phyloP scores from a whole-genome alignment of 1,140 invertebrate species.

The Lysiphlebus fabarum region DNA sequence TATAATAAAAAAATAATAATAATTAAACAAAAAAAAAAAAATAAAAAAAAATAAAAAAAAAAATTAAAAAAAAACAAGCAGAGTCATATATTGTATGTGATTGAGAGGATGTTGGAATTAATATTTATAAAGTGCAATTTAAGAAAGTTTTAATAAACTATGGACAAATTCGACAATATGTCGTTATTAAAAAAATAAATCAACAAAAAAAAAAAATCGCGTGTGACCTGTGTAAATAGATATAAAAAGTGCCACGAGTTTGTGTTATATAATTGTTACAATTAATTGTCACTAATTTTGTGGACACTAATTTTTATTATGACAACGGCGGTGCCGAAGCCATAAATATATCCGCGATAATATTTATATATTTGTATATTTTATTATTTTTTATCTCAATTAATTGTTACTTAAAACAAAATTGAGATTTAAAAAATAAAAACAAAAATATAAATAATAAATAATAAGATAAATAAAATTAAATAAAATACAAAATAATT shows the following conservation, averaged over 20 bases:
- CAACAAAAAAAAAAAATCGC: constrained; percentile 4
- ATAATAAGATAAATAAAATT: too few relatives aligned
- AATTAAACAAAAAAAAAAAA: too few relatives aligned
- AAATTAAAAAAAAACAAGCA: background rate
- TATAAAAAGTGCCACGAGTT: constrained; percentile 15
- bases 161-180: constrained; percentile 13
- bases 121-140: constrained; percentile 20
- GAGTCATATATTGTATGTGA: background rate
- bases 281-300: constrained; percentile 7
- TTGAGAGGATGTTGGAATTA: constrained; percentile 1
- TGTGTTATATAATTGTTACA: background rate
- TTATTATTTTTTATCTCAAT: background rate
- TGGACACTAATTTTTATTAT: background rate
- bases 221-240: constrained; percentile 25
- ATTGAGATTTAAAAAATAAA: too few relatives aligned
- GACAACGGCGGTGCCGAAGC: background rate
- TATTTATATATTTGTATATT: constrained; percentile 7
- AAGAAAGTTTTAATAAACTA: background rate
- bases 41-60: background rate
- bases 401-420: too few relatives aligned
- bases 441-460: too few relatives aligned
- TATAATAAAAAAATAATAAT: too few relatives aligned
- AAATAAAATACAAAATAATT: too few relatives aligned
- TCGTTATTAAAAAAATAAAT: background rate
- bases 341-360: background rate